Conservation (phyloP, 2,888 invertebrate genomes). For the Silvanus unidentatus region DNA sequence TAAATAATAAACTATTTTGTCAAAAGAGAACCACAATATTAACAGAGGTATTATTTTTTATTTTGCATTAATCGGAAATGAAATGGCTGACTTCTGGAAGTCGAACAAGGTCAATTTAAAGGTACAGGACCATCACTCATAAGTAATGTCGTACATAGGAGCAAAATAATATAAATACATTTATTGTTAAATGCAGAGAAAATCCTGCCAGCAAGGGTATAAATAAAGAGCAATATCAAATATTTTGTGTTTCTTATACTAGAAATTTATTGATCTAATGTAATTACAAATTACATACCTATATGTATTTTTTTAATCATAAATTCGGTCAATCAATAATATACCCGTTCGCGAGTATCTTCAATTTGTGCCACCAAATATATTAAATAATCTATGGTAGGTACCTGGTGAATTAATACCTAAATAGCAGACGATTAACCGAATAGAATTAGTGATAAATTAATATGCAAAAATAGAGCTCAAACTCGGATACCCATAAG, state of each 20-base stretch:
- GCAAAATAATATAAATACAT: no score
- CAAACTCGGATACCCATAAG: slow-evolving; percentile 30
- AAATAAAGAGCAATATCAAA: no score
- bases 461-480: slow-evolving; percentile 52
- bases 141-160: no score
- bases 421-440: slow-evolving; percentile 61
- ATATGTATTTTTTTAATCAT: no score
- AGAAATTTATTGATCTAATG: no score
- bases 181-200: no score
- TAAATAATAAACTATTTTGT: no score
- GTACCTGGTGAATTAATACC: slow-evolving; percentile 56
- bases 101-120: slow-evolving; percentile 33
- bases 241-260: no score
- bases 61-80: slow-evolving; percentile 40
- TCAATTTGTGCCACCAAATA: slow-evolving; percentile 54
- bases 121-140: slow-evolving; percentile 12
- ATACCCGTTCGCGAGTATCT: slow-evolving; percentile 57
- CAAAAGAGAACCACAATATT: not conserved
- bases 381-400: slow-evolving; percentile 54
- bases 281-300: no score
- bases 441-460: slow-evolving; percentile 68
- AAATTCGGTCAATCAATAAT: slow-evolving; percentile 58
- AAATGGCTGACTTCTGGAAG: slow-evolving; percentile 40
- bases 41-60: slow-evolving; percentile 10
- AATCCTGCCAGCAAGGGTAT: no score